Percentiles rank a stretch among this genome's conserved stretches.
phyloP scores from a whole-genome alignment of 2,797 vertebrate species.

The Liparis tanakae region DNA sequence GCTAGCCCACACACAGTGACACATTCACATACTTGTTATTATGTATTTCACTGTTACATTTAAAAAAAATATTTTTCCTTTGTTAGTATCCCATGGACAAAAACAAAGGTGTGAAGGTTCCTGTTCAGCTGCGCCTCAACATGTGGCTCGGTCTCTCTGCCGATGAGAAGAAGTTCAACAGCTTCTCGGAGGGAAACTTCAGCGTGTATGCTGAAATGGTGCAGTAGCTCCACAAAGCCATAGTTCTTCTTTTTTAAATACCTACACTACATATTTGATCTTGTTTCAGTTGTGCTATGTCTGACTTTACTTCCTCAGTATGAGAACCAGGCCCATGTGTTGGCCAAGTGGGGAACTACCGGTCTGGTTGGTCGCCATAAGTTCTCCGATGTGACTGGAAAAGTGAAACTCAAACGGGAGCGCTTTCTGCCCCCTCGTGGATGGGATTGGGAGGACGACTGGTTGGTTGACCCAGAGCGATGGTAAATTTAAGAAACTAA shows the following conservation, averaged over 20 bases:
- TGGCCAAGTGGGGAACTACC: constrained; percentile 96
- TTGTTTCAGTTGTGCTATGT: not conserved
- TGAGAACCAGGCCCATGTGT: constrained; percentile 94
- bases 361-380: constrained; percentile 93
- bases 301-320: constrained; percentile 80
- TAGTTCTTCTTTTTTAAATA: not conserved
- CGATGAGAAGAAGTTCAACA: constrained; percentile 93
- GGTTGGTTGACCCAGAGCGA: constrained; percentile 93
- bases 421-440: constrained; percentile 93
- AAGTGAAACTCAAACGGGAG: constrained; percentile 95
- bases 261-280: not conserved
- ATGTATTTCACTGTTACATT: not conserved
- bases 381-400: constrained; percentile 95
- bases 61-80: not conserved
- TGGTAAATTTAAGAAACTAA: constrained; percentile 77
- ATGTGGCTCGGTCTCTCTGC: constrained; percentile 95
- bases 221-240: constrained; percentile 28
- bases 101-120: constrained; percentile 88
- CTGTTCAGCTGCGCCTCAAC: constrained; percentile 89
- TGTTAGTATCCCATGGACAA: constrained; percentile 94
- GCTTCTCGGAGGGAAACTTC: constrained; percentile 92
- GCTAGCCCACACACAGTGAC: not conserved
- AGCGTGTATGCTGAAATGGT: constrained; percentile 98
- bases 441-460: constrained; percentile 96
- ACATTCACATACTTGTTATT: not conserved